phyloP scores from a whole-genome alignment of 2,113 vertebrate genomes.

The Festucalex cinctus region DNA sequence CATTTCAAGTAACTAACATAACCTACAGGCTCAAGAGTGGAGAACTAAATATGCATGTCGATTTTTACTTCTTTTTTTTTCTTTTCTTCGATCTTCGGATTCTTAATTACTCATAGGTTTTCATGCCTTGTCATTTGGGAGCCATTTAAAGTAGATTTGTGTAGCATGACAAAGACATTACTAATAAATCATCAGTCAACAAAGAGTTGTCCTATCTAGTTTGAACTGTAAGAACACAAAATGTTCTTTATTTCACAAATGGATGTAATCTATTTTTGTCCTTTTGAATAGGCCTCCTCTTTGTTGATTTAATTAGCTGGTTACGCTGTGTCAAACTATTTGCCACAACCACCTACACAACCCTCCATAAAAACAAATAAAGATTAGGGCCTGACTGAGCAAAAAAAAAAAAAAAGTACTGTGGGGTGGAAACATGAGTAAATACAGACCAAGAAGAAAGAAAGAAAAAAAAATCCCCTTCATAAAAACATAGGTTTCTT shows the following conservation, averaged over 20 bases:
- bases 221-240: background rate
- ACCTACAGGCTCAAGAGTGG: slow-evolving; percentile 5
- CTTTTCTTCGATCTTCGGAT: too few relatives aligned
- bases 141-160: too few relatives aligned
- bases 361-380: background rate
- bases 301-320: background rate
- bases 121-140: too few relatives aligned
- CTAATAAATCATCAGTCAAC: background rate
- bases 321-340: background rate
- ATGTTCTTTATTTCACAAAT: background rate
- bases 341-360: background rate
- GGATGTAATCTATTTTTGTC: background rate
- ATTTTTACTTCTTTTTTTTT: too few relatives aligned
- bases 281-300: background rate
- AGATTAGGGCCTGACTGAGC: background rate
- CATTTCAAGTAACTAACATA: slow-evolving; percentile 10
- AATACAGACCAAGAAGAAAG: background rate
- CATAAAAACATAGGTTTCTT: background rate
- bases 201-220: background rate
- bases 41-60: background rate
- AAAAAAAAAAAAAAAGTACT: background rate
- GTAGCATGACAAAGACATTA: too few relatives aligned
- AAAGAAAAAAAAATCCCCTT: background rate
- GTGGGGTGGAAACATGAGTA: background rate
- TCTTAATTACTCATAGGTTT: too few relatives aligned